Evolutionary conservation across 2,797 vertebrate species (phyloP).

Genomic region (Girardinus metallicus): DNA sequence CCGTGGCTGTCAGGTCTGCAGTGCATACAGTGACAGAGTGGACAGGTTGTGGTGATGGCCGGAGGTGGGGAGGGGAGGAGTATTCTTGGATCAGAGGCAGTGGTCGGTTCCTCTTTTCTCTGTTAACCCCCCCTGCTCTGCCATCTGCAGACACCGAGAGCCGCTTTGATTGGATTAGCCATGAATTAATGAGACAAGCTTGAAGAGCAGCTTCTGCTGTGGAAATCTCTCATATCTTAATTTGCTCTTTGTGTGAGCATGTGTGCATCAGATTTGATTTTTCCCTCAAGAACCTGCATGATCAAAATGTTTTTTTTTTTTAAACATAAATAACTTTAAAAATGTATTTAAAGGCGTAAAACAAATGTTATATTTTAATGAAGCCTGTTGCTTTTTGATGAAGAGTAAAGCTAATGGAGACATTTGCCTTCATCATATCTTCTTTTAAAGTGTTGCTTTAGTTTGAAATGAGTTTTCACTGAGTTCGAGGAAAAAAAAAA

Average conservation of each 20-base stretch:
- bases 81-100: conserved; percentile 50
- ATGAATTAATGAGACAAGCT: conserved; percentile 81
- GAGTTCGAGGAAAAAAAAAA: conserved; percentile 37
- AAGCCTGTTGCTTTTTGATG: conserved; percentile 50
- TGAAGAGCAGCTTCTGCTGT: conserved; percentile 74
- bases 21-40: conserved; percentile 73
- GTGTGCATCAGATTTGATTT: conserved; percentile 52
- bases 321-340: conserved; percentile 6
- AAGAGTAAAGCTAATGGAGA: neutral
- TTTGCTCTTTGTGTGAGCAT: conserved; percentile 68
- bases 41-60: conserved; percentile 77
- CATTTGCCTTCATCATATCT: neutral
- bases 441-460: conserved; percentile 38
- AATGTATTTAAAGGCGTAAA: neutral
- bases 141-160: conserved; percentile 78
- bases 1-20: conserved; percentile 72
- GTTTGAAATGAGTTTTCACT: conserved; percentile 41
- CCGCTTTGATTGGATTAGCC: conserved; percentile 81
- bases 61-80: conserved; percentile 47
- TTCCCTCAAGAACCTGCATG: neutral
- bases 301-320: neutral
- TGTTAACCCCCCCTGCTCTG: conserved; percentile 44
- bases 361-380: neutral
- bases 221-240: conserved; percentile 79
- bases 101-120: conserved; percentile 32